Evolutionary conservation across 2,113 vertebrate species (phyloP), one percentile per base, ranked within the genome.

Genomic region (Xiphorhynchus elegans): DNA sequence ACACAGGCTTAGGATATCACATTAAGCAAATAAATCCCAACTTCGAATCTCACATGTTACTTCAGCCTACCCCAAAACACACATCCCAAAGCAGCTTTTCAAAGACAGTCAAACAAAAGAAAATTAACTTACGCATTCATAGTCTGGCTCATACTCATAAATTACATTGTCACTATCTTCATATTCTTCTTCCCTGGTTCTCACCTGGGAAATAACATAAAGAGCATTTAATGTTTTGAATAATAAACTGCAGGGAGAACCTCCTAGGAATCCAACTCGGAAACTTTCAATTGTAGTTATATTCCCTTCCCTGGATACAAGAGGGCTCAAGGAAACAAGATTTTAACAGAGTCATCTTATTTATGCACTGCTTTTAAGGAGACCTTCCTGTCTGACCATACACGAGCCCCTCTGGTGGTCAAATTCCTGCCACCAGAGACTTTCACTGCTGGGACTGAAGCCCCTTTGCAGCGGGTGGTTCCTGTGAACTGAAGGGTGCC

Each of bases 121-220:
- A 77, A 89, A 62, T 58, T 68, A 92, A 97, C 97, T 98, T 97
- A 98, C 74, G 90, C 80, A 95, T 85, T 96, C 77, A 79, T 91
- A 88, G 31, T 97, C 97, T 89, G 95, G 90, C 44, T 97, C 95
- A 93, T 93, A 98, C 23, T 96, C 95, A 93, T 97, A 98, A 89
- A 98, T 56, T n/a, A 97, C 26, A 89, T 26, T 93, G 24, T 74
- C 70, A 60, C 63, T 85, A 17, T 95, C 95, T 95, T 96, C 96
- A 89, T 97, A 97, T 87, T 95, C 85, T 94, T 67, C 64, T 74
- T 96, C 96, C 40, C 73, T 42, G 31, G 75, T 77, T 96, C 55
- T 94, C 75, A 96, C 73, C 97, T 98, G 79, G 49, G 53, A 97
- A 97, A 92, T 28, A 95, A 94, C 58, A 95, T 70, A 67, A 93